Conservation (phyloP, 2,888 invertebrate species). For the Eutolmus rufibarbis region DNA sequence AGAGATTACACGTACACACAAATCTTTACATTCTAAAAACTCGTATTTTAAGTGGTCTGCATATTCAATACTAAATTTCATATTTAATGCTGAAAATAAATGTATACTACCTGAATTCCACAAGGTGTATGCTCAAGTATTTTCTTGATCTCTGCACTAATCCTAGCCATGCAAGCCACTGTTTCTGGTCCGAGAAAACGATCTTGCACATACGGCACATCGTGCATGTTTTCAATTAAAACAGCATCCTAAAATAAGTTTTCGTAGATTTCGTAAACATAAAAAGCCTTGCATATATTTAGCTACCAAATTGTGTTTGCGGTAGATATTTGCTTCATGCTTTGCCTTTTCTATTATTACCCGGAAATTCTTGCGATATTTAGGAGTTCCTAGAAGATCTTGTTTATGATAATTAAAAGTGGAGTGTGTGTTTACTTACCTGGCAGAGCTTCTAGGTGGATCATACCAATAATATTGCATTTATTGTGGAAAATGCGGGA, state of each 20-base stretch:
- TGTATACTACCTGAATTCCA: slow-evolving; percentile 68
- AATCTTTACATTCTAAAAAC: not conserved
- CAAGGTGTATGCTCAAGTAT: slow-evolving; percentile 65
- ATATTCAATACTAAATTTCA: not conserved
- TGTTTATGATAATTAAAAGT: not conserved
- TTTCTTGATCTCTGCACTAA: slow-evolving; percentile 69
- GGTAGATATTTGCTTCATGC: slow-evolving; percentile 70
- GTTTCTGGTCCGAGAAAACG: slow-evolving; percentile 71
- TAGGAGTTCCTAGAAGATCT: slow-evolving; percentile 66
- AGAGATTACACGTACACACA: too few relatives aligned
- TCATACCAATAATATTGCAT: slow-evolving; percentile 73
- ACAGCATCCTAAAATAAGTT: slow-evolving; percentile 69
- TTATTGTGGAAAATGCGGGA: slow-evolving; percentile 61
- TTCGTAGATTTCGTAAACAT: not conserved
- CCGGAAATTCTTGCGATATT: slow-evolving; percentile 65
- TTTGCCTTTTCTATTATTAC: slow-evolving; percentile 68
- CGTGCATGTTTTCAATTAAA: slow-evolving; percentile 82
- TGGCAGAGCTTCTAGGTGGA: slow-evolving; percentile 74
- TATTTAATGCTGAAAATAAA: not conserved
- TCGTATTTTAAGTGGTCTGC: not conserved
- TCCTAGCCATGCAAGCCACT: slow-evolving; percentile 71
- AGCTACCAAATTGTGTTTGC: slow-evolving; percentile 65
- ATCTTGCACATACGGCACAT: slow-evolving; percentile 73
- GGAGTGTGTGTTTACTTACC: slow-evolving; percentile 62
- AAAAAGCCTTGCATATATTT: not conserved